Evolutionary conservation across 1,140 invertebrate species (phyloP).

Genomic region (Adelges cooleyi): DNA sequence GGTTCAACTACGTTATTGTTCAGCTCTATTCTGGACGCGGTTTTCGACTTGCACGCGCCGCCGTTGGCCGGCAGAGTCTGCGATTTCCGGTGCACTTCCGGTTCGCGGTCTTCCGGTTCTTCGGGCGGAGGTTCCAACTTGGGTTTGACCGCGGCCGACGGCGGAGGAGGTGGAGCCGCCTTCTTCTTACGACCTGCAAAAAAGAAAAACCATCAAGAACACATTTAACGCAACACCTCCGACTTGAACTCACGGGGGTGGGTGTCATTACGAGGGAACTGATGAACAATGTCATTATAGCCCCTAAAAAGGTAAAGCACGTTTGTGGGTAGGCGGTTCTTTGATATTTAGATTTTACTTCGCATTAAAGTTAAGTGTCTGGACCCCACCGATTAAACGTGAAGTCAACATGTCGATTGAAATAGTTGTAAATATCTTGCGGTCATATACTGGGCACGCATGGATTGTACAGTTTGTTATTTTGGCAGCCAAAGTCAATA

Average conservation of each 20-base stretch:
- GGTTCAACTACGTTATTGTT: slow-evolving; percentile 27
- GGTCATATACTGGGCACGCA: too few relatives aligned
- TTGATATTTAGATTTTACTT: too few relatives aligned
- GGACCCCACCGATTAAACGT: too few relatives aligned
- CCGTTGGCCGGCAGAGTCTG: slow-evolving; percentile 23
- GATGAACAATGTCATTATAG: too few relatives aligned
- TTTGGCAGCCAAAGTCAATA: too few relatives aligned
- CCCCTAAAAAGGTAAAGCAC: too few relatives aligned
- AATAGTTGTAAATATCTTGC: too few relatives aligned
- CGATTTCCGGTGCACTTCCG: slow-evolving; percentile 15
- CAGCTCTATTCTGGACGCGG: slow-evolving; percentile 23
- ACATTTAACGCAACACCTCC: neutral
- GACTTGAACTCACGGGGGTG: neutral
- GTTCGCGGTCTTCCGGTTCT: slow-evolving; percentile 16
- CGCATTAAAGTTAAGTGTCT: too few relatives aligned
- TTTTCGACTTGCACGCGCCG: slow-evolving; percentile 14
- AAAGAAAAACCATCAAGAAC: neutral
- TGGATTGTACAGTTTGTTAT: too few relatives aligned
- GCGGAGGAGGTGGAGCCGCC: slow-evolving; percentile 33
- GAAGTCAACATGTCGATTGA: too few relatives aligned
- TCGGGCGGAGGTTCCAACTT: slow-evolving; percentile 29
- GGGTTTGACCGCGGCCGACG: neutral
- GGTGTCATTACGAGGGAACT: too few relatives aligned
- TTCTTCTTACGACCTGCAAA: slow-evolving; percentile 35
- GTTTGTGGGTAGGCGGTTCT: too few relatives aligned